These are phyloP conservation scores for Oncorhynchus gorbuscha DNA, from an alignment of 2,113 vertebrate species.

Conservation along the genomic window DNA sequence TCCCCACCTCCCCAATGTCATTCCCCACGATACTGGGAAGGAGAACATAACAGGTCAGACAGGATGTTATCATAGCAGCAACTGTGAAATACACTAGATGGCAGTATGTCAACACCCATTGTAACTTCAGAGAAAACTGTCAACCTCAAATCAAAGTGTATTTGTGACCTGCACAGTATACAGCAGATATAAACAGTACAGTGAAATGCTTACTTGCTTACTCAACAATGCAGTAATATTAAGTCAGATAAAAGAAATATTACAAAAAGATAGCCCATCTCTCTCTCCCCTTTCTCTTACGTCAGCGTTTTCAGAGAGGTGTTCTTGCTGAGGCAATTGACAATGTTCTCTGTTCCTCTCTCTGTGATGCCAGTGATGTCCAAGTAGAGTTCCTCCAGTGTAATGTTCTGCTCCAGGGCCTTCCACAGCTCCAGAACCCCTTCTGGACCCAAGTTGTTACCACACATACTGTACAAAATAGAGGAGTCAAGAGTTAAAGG, in stretches of 20 bases:
- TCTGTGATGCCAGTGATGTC: conserved; percentile 73
- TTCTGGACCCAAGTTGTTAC: conserved; percentile 67
- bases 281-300: conserved; percentile 38
- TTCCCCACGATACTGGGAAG: conserved; percentile 63
- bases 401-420: conserved; percentile 59
- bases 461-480: conserved; percentile 61
- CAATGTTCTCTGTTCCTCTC: conserved; percentile 61
- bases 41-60: background rate
- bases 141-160: background rate
- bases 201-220: too few relatives aligned
- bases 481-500: background rate
- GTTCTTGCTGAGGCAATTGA: conserved; percentile 63
- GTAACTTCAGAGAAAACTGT: background rate
- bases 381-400: conserved; percentile 69
- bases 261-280: background rate
- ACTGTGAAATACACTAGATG: conserved; percentile 20
- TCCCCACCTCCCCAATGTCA: conserved; percentile 54
- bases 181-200: too few relatives aligned
- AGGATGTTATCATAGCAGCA: background rate
- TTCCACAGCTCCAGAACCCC: conserved; percentile 65
- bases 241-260: too few relatives aligned
- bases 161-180: too few relatives aligned
- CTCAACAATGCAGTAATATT: too few relatives aligned
- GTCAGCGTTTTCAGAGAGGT: conserved; percentile 61
- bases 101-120: conserved; percentile 20